A percentile compares a stretch with the other conserved stretches of the same genome.
Evolutionary conservation across 2,113 vertebrate species (phyloP).

Genomic region (Chloropsis hardwickii): DNA sequence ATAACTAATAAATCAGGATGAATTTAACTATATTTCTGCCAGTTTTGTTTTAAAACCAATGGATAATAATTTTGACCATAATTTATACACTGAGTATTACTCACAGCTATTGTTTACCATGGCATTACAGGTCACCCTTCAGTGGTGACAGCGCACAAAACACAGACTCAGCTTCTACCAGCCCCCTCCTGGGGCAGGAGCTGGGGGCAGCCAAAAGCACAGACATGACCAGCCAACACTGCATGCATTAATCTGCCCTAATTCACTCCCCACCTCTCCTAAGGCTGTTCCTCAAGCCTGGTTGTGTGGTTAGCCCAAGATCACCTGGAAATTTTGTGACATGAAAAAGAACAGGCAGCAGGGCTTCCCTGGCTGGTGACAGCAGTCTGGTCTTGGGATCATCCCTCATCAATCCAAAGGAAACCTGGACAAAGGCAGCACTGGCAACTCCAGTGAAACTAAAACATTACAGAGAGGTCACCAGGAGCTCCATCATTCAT

Average conservation of each 20-base stretch:
- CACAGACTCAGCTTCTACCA: neutral
- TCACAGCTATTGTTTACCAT: neutral
- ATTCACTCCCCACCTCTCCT: neutral
- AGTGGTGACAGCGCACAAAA: neutral
- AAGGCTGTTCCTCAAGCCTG: neutral
- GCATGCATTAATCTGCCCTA: neutral
- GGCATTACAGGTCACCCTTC: neutral
- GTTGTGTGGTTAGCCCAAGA: neutral
- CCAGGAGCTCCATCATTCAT: neutral
- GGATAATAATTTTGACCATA: neutral
- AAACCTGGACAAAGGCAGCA: neutral
- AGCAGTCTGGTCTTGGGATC: accelerated
- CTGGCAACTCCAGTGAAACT: neutral
- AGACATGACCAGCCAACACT: neutral
- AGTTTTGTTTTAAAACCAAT: neutral
- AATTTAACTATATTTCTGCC: neutral
- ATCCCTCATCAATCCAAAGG: accelerated
- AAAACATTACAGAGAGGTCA: neutral
- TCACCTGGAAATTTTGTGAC: neutral
- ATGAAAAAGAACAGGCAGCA: neutral
- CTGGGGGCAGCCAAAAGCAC: neutral
- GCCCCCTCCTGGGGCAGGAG: neutral
- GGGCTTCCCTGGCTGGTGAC: neutral
- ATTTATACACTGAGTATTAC: neutral
- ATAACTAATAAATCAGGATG: neutral